These are phyloP conservation scores for Dicaeum eximium DNA, from an alignment of 2,113 vertebrate genomes.

Conservation along the genomic window DNA sequence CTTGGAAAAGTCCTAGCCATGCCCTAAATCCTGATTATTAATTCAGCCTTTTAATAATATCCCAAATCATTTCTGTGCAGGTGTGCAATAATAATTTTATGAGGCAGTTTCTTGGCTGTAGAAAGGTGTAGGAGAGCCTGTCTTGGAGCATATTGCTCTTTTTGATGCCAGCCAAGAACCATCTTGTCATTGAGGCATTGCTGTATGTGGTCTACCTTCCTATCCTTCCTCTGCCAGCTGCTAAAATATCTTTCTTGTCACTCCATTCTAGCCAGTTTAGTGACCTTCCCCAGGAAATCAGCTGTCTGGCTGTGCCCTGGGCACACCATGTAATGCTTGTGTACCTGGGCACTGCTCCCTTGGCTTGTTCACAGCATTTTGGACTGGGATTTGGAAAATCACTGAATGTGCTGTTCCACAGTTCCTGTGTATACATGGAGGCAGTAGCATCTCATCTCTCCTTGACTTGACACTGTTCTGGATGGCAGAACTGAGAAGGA, in stretches of 20 bases:
- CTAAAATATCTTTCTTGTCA: background rate
- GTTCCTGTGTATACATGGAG: background rate
- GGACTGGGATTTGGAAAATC: background rate
- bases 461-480: background rate
- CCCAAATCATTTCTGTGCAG: background rate
- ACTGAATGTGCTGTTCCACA: background rate
- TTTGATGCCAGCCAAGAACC: background rate
- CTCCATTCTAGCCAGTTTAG: background rate
- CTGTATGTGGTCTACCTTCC: background rate
- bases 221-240: background rate
- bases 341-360: background rate
- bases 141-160: background rate
- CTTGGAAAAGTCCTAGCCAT: conserved; percentile 8
- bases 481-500: background rate
- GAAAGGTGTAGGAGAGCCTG: background rate
- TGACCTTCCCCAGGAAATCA: background rate
- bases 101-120: conserved; percentile 9
- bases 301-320: background rate
- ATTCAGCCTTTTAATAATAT: conserved; percentile 14
- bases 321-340: fast-evolving
- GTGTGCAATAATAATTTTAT: background rate
- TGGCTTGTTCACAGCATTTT: background rate
- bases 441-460: background rate
- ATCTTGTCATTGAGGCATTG: background rate
- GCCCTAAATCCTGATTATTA: conserved; percentile 18